These are phyloP conservation scores for Drosophila kanapiae DNA, from an alignment of 1,140 invertebrate genomes.

Conservation along the genomic window DNA sequence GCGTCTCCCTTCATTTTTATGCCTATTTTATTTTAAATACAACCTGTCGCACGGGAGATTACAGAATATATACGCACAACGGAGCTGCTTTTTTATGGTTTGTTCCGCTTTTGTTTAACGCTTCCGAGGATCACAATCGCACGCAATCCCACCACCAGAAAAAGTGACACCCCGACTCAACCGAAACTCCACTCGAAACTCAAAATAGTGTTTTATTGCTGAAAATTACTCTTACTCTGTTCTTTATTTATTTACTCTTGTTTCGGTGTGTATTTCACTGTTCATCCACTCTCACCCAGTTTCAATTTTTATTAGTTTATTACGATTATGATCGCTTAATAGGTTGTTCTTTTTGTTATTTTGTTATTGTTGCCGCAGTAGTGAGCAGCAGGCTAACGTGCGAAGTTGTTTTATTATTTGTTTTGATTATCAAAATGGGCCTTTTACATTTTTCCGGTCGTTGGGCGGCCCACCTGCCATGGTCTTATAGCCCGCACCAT, in stretches of 20 bases:
- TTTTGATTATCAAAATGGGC: conserved; percentile 84
- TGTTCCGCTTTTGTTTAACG: conserved; percentile 52
- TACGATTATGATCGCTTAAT: conserved; percentile 85
- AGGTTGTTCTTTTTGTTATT: conserved; percentile 43
- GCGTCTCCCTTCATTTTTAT: conserved; percentile 24
- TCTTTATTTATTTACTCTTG: conserved; percentile 59
- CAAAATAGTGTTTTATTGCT: conserved; percentile 75
- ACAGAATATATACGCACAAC: conserved; percentile 5
- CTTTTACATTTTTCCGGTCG: conserved; percentile 80
- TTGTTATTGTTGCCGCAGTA: conserved; percentile 35
- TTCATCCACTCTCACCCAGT: conserved; percentile 68
- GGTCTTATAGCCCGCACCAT: conserved; percentile 25
- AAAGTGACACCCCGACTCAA: conserved; percentile 18
- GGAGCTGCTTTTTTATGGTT: conserved; percentile 42
- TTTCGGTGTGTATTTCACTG: conserved; percentile 16
- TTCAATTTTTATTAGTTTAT: conserved; percentile 84
- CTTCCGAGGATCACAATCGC: conserved; percentile 36
- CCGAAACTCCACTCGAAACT: conserved; percentile 1
- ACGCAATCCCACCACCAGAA: conserved; percentile 12
- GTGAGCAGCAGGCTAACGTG: conserved; percentile 65
- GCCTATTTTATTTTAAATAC: conserved; percentile 62
- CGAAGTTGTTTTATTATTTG: conserved; percentile 85
- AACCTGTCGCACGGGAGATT: conserved; percentile 56
- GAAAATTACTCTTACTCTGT: conserved; percentile 47
- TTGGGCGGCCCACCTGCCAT: conserved; percentile 59